A percentile compares a stretch with the other conserved stretches of the same genome.
Conservation (phyloP, 2,113 vertebrate species). For the Megaptera novaeangliae region DNA sequence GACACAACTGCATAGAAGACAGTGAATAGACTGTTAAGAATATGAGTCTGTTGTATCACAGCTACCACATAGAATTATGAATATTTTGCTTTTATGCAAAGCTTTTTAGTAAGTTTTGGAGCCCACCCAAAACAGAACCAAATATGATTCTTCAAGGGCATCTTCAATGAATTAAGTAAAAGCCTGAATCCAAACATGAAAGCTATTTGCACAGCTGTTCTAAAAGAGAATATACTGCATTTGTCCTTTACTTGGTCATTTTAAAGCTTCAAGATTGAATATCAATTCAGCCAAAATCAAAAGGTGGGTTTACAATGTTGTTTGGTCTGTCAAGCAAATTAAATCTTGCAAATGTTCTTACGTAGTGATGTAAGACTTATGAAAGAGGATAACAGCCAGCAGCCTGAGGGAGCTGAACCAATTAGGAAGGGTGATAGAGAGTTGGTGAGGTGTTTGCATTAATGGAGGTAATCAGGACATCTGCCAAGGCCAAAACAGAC, state of each 20-base stretch:
- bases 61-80: not conserved
- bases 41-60: not conserved
- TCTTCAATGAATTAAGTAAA: conserved; percentile 19
- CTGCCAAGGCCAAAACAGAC: conserved; percentile 28
- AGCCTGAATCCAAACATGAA: conserved; percentile 14
- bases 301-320: not conserved
- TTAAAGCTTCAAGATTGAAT: not conserved
- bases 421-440: conserved; percentile 15
- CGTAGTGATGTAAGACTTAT: conserved; percentile 2
- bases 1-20: not conserved
- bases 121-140: not conserved
- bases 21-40: not conserved
- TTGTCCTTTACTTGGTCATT: not conserved
- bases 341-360: not conserved
- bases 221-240: not conserved
- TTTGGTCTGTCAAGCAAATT: not conserved
- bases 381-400: not conserved
- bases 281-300: conserved; percentile 11
- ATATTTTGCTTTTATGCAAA: not conserved
- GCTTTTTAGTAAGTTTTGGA: conserved; percentile 5
- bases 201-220: not conserved
- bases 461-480: not conserved
- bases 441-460: not conserved
- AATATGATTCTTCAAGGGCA: not conserved
- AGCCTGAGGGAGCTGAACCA: not conserved